phyloP scores from a whole-genome alignment of 1,140 invertebrate species.

The Heliothis virescens region DNA sequence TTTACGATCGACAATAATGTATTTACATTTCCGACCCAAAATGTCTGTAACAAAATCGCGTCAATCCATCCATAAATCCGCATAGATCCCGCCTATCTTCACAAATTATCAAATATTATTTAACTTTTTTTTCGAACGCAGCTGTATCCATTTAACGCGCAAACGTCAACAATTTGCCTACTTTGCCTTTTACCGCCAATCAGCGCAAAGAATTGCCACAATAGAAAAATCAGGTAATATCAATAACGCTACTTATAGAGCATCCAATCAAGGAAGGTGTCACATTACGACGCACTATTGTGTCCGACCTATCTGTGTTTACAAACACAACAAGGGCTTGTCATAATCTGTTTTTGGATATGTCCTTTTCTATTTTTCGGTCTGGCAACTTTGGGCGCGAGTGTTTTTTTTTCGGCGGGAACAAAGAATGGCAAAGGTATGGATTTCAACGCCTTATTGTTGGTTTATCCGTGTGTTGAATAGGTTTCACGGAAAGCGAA shows the following conservation, averaged over 20 bases:
- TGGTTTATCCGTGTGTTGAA: slow-evolving; percentile 75
- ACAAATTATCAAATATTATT: slow-evolving; percentile 67
- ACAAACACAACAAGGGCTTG: slow-evolving; percentile 85
- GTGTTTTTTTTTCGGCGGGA: slow-evolving; percentile 75
- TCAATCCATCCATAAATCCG: slow-evolving; percentile 67
- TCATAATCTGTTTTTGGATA: slow-evolving; percentile 84
- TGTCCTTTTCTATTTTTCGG: slow-evolving; percentile 77
- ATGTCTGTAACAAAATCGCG: slow-evolving; percentile 51
- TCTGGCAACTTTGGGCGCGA: slow-evolving; percentile 73
- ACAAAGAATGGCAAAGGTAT: slow-evolving; percentile 68
- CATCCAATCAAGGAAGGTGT: slow-evolving; percentile 81
- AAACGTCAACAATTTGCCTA: slow-evolving; percentile 83
- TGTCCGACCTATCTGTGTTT: slow-evolving; percentile 74
- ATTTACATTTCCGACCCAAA: slow-evolving; percentile 18
- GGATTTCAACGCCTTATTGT: slow-evolving; percentile 83
- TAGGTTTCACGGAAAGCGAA: slow-evolving; percentile 78
- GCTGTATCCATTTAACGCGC: slow-evolving; percentile 68
- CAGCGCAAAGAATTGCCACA: slow-evolving; percentile 64
- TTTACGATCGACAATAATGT: not conserved
- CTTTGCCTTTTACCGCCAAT: slow-evolving; percentile 67
- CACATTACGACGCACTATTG: slow-evolving; percentile 78
- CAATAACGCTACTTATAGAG: slow-evolving; percentile 76
- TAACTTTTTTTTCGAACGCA: slow-evolving; percentile 67
- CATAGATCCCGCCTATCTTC: slow-evolving; percentile 49
- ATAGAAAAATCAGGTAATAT: slow-evolving; percentile 73